phyloP scores from a whole-genome alignment of 2,797 vertebrate species.

The Propithecus perrieri region DNA sequence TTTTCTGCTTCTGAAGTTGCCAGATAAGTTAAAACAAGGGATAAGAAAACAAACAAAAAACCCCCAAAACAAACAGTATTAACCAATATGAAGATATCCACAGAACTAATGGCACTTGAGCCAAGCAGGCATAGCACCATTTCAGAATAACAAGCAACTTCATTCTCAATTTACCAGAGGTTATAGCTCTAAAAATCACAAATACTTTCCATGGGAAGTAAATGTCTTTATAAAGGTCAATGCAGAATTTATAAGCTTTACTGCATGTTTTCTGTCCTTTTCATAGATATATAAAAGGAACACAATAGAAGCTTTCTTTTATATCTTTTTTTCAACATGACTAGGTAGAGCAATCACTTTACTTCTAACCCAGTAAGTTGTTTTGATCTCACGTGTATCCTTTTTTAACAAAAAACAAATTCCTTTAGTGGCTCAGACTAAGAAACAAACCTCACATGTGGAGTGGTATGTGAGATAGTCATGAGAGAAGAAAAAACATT shows the following conservation, averaged over 20 bases:
- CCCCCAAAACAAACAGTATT: neutral
- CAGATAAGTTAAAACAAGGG: neutral
- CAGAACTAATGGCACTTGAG: neutral
- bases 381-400: neutral
- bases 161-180: conserved; percentile 40
- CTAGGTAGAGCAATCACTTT: neutral
- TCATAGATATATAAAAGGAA: conserved; percentile 13
- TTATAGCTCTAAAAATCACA: neutral
- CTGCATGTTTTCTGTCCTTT: conserved; percentile 42
- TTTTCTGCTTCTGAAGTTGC: neutral
- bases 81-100: neutral
- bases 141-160: conserved; percentile 3
- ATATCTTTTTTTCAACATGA: neutral
- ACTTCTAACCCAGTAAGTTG: neutral
- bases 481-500: neutral
- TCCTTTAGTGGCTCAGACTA: neutral
- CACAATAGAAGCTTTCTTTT: neutral
- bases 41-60: neutral
- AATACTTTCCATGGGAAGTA: conserved; percentile 31
- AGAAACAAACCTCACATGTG: neutral
- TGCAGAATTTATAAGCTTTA: neutral
- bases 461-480: neutral
- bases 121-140: neutral
- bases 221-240: conserved; percentile 64
- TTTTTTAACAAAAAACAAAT: neutral